Evolutionary conservation across 2,888 invertebrate species (phyloP).

Genomic region (Thera obeliscata): DNA sequence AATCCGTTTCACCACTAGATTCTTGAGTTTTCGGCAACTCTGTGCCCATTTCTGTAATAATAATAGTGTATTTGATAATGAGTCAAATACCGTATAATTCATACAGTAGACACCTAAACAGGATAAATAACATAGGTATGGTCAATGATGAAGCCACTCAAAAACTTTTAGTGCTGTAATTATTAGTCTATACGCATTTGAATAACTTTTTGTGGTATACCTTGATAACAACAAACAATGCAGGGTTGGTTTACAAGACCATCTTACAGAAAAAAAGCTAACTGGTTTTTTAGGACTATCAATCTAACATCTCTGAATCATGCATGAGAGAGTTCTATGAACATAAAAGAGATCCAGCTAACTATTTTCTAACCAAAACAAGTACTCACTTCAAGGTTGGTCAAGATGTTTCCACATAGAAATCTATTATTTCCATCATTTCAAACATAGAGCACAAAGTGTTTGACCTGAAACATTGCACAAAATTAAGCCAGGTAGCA

Average conservation of each 20-base stretch:
- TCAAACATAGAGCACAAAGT: slow-evolving; percentile 59
- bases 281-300: not conserved
- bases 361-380: slow-evolving; percentile 45
- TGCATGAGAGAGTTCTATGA: not conserved
- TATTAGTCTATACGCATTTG: too few species aligned
- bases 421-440: slow-evolving; percentile 71
- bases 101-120: not conserved
- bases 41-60: slow-evolving; percentile 79
- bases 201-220: too few species aligned
- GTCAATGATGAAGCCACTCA: too few species aligned
- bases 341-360: not conserved
- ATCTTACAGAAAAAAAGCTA: not conserved
- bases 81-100: not conserved
- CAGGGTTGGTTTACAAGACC: not conserved
- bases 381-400: slow-evolving; percentile 82
- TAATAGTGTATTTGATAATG: slow-evolving; percentile 1
- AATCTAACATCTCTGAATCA: not conserved
- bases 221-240: not conserved
- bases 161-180: too few species aligned
- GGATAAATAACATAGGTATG: not conserved
- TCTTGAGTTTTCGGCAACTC: slow-evolving; percentile 81
- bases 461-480: slow-evolving; percentile 60
- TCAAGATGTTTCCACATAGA: slow-evolving; percentile 79
- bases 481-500: slow-evolving; percentile 28
- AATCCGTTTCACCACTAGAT: slow-evolving; percentile 84